phyloP scores from a whole-genome alignment of 2,797 vertebrate species.

The Myotis myotis region DNA sequence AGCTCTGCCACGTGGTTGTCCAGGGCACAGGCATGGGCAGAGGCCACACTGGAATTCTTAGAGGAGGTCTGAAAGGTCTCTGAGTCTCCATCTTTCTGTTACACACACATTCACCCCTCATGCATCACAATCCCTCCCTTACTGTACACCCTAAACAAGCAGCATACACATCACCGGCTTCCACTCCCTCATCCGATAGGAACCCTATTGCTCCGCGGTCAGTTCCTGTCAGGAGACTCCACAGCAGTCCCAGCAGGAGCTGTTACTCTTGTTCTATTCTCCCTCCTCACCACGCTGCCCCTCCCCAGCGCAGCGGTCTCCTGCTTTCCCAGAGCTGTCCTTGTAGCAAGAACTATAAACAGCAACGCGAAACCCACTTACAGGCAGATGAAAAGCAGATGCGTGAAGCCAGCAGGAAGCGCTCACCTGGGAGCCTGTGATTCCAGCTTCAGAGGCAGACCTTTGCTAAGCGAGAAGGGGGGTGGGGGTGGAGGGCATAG shows the following conservation, averaged over 20 bases:
- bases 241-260: background rate
- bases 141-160: background rate
- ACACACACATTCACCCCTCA: background rate
- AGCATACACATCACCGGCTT: too few species aligned
- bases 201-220: background rate
- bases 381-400: conserved; percentile 61
- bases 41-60: background rate
- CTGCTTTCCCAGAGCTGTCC: conserved; percentile 33
- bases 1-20: background rate
- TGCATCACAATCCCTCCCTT: background rate
- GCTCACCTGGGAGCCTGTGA: conserved; percentile 2
- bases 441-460: conserved; percentile 38
- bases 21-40: background rate
- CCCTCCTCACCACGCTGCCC: rapidly evolving
- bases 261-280: background rate
- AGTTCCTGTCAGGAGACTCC: background rate
- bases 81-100: background rate
- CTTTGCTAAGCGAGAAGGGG: background rate
- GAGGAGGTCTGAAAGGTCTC: background rate
- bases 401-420: conserved; percentile 57
- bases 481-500: conserved; percentile 25
- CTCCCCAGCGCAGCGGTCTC: background rate
- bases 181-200: too few species aligned
- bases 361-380: background rate
- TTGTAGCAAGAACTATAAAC: background rate